Evolutionary conservation across 2,113 vertebrate species (phyloP).

Genomic region (Kryptolebias marmoratus): DNA sequence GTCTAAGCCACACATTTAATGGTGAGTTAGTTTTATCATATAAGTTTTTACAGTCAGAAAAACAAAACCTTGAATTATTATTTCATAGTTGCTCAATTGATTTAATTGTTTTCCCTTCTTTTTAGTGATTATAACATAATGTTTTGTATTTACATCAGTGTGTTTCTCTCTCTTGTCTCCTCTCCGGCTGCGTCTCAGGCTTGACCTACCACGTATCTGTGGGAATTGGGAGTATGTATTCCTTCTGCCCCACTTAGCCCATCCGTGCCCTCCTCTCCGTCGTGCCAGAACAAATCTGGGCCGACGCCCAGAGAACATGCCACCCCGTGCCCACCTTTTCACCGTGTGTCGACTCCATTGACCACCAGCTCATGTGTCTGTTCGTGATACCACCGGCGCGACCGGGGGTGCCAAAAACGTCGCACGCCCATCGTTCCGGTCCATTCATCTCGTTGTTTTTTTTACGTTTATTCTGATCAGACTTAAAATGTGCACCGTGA

Average conservation of each 20-base stretch:
- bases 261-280: conserved; percentile 64
- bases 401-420: conserved; percentile 14
- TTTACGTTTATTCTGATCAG: neutral
- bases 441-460: conserved; percentile 10
- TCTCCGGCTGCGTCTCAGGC: conserved; percentile 81
- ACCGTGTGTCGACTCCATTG: conserved; percentile 58
- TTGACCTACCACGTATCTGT: conserved; percentile 96
- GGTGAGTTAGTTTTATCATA: too few relatives aligned
- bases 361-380: conserved; percentile 61
- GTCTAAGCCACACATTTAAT: neutral
- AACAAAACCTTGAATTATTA: too few relatives aligned
- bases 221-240: conserved; percentile 97
- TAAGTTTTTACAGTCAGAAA: too few relatives aligned
- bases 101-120: neutral
- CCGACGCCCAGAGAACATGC: conserved; percentile 63
- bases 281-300: conserved; percentile 70
- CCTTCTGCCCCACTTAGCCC: conserved; percentile 74
- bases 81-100: too few relatives aligned
- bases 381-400: conserved; percentile 43
- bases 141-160: conserved; percentile 34
- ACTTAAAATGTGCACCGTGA: neutral
- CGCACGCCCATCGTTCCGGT: conserved; percentile 12
- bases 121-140: neutral
- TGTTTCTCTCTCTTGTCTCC: conserved; percentile 44
- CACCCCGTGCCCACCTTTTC: conserved; percentile 63